Evolutionary conservation across 2,888 invertebrate genomes (phyloP).

Genomic region (Zhuqinia jingwanae): DNA sequence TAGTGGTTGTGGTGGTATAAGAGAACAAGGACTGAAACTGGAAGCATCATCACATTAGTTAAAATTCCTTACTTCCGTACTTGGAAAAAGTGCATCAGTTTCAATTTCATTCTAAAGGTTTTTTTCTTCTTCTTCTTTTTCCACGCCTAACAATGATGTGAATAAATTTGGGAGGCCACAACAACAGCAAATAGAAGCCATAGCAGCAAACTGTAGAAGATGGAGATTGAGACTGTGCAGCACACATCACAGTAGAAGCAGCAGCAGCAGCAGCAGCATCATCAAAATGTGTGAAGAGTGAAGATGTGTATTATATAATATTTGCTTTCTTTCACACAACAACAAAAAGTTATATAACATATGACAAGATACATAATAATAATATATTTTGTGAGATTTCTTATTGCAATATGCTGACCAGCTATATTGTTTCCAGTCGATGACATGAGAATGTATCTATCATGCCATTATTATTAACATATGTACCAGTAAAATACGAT

Average conservation of each 20-base stretch:
- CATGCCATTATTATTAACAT: neutral
- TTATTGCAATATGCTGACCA: neutral
- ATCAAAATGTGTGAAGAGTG: too few relatives aligned
- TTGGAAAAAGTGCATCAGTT: conserved; percentile 74
- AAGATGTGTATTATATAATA: too few relatives aligned
- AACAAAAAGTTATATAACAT: neutral
- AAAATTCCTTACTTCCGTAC: conserved; percentile 74
- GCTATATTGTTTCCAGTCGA: neutral
- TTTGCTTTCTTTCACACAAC: neutral
- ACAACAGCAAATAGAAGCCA: neutral
- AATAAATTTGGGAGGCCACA: conserved; percentile 61
- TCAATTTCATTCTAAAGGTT: conserved; percentile 65
- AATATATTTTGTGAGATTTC: too few relatives aligned
- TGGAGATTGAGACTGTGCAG: conserved; percentile 10
- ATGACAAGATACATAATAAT: neutral
- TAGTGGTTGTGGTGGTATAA: too few relatives aligned
- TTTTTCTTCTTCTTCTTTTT: conserved; percentile 59
- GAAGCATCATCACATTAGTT: conserved; percentile 60
- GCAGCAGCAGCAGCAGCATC: too few relatives aligned
- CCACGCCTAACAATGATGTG: conserved; percentile 68
- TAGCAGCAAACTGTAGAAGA: neutral
- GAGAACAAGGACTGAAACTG: too few relatives aligned
- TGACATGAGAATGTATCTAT: neutral
- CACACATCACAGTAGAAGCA: too few relatives aligned
- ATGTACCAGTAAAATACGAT: neutral